Base-by-base conservation (phyloP, 2,113 vertebrate genomes). In the Halcyon malimbica region DNA sequence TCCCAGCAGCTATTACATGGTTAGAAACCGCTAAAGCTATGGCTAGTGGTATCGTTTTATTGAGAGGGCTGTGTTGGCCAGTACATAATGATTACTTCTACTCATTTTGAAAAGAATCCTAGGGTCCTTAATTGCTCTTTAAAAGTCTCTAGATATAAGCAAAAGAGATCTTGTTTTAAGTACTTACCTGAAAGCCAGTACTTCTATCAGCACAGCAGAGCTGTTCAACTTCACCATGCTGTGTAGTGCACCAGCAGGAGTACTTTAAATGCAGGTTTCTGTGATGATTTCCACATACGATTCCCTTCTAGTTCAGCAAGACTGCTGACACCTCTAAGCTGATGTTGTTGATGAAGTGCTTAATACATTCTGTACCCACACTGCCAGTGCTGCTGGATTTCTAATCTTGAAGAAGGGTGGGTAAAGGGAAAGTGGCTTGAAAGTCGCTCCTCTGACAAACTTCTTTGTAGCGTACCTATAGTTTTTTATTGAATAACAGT, bases 301-400 rank as follows among this genome's bases (percentile, higher is more conserved):
- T 81, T 83, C 56, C 20, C 63, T 86, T 67, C 79, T 81, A 73
- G 41, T 92, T 91, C 79, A 78, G 76, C 37, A 46, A 86, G 83
- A 24, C 50, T 86, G 78, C 44, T 74, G 85, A 73, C n/a, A 83
- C n/a, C 15, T 86, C 78, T 56, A 79, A 90, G 90, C 33, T 92
- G 83, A 53, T 94, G 68, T 28, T 95, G 84, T 86, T 94, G 90
- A 91, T 93, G 79, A 95, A 94, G 83, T 86, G 67, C 63, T 88
- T 93, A 62, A 70, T 91, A 23, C 14, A 4, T 81, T 90, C 64
- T 46, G 13, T 77, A 48, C 41, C 37, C 0, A 2, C 31, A 4
- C 59, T 70, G 31, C 64, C 2, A 3, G 41, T 93, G 80, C 83
- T 78, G 56, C 76, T 94, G 83, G 33, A 33, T 83, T 94, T 54